Evolutionary conservation across 2,888 invertebrate genomes (phyloP), one percentile per base, ranked within the genome.

Genomic region (Caenorhabditis macrosperma): DNA sequence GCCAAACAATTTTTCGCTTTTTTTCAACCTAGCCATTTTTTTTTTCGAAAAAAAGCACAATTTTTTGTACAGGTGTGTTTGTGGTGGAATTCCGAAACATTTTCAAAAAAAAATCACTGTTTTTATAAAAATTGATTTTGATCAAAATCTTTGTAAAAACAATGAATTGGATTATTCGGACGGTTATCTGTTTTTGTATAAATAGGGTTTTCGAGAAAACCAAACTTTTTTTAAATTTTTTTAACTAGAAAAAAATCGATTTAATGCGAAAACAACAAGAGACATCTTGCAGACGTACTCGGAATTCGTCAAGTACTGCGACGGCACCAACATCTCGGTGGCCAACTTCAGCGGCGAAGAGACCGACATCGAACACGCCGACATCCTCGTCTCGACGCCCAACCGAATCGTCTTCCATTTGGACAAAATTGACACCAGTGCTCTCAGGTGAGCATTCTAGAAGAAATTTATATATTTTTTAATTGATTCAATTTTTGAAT

Each of bases 341-440:
- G 60, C 67, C 12, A 68, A 69, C 26, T 76, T 69, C 44, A 63
- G 76, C 38, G 68, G 68, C 9, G 68, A 76, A 26, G 63, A 68
- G 20, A 76, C 68, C 10, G 67, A 72, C 30, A 30, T 86, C 72
- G 52, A 41, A 17, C 38, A 57, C 57, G 85, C 92, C 94, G 95
- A 97, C 93, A 94, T 97, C 85, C 92, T 99, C 5, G 94, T 98
- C 57, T 95, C 96, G 35, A 98, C 98, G 1, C 98, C 98, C 1
- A 96, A 97, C 90, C 93, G 96, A 78, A 92, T 99, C 15, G 94
- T 97, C 84, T 95, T 94, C 96, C 67, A 91, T 97, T 46, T 94
- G 94, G 77, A 89, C 2, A 63, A 79, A 55, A 55, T 75, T 35
- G 67, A 60, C 10, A 68, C 57, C 54, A 63, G 48, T 28, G 63